Percentiles rank a stretch among this genome's conserved stretches.
These are phyloP conservation scores for Dascillus cervinus DNA, from an alignment of 2,888 invertebrate species.

Conservation along the genomic window DNA sequence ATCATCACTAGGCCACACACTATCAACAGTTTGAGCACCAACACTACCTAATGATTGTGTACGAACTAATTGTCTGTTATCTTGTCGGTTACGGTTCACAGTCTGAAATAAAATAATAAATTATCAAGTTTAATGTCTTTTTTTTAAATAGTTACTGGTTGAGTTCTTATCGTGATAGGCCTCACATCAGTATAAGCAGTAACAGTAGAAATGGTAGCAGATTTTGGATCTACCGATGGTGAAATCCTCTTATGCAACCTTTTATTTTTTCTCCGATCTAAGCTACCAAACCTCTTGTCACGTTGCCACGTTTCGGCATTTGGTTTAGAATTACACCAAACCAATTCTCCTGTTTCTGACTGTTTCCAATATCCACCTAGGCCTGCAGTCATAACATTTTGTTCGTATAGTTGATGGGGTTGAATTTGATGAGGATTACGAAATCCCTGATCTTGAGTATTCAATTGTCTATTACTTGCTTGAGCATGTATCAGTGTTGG, in stretches of 20 bases:
- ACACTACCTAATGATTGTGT: constrained; percentile 55
- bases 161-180: constrained; percentile 29
- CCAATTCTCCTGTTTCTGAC: constrained; percentile 35
- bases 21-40: constrained; percentile 40
- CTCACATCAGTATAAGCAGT: constrained; percentile 30
- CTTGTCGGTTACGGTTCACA: constrained; percentile 31
- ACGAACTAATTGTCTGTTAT: constrained; percentile 43
- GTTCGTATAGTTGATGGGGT: constrained; percentile 41
- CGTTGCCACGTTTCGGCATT: constrained; percentile 35
- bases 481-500: constrained; percentile 20
- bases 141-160: too few relatives aligned
- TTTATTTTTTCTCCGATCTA: constrained; percentile 50
- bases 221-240: constrained; percentile 35
- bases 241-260: constrained; percentile 35
- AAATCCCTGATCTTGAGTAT: constrained; percentile 14
- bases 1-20: constrained; percentile 40
- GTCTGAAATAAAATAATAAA: too few relatives aligned
- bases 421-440: constrained; percentile 35
- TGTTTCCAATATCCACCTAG: constrained; percentile 41
- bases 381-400: constrained; percentile 31
- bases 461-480: constrained; percentile 9
- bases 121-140: too few relatives aligned
- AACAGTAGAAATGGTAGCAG: constrained; percentile 31
- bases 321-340: constrained; percentile 36
- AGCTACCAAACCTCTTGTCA: constrained; percentile 50